Conservation (phyloP, 2,113 vertebrate genomes). For the Polypterus senegalus region DNA sequence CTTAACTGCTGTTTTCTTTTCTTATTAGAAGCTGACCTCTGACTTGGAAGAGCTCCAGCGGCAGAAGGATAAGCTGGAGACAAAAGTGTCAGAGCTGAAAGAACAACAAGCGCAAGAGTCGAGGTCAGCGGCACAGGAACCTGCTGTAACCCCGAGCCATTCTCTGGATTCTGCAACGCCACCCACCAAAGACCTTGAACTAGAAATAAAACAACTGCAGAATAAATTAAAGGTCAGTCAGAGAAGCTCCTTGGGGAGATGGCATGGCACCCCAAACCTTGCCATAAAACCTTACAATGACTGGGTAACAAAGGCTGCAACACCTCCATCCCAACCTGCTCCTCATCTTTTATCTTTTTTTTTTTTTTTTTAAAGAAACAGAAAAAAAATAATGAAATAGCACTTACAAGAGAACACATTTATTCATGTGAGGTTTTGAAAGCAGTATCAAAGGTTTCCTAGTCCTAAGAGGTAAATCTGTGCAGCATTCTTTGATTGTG, state of each 20-base stretch:
- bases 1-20: slow-evolving; percentile 18
- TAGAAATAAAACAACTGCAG: slow-evolving; percentile 75
- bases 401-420: no score
- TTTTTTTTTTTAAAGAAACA: no score
- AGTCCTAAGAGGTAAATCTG: no score
- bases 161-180: slow-evolving; percentile 33
- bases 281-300: no score
- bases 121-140: slow-evolving; percentile 30
- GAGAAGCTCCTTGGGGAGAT: not conserved
- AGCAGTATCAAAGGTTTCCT: no score
- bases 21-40: slow-evolving; percentile 62
- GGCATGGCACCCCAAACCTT: no score
- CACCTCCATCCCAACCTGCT: no score
- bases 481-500: no score
- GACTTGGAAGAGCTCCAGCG: slow-evolving; percentile 63
- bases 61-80: slow-evolving; percentile 69
- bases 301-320: no score
- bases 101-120: slow-evolving; percentile 47
- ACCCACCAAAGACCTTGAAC: slow-evolving; percentile 52
- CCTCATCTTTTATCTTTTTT: no score
- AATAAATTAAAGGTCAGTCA: slow-evolving; percentile 74
- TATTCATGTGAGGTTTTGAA: no score
- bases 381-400: no score
- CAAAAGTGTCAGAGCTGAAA: slow-evolving; percentile 58
- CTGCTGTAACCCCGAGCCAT: slow-evolving; percentile 28